Conservation (phyloP, 1,140 invertebrate genomes). For the Aphis craccivora region DNA sequence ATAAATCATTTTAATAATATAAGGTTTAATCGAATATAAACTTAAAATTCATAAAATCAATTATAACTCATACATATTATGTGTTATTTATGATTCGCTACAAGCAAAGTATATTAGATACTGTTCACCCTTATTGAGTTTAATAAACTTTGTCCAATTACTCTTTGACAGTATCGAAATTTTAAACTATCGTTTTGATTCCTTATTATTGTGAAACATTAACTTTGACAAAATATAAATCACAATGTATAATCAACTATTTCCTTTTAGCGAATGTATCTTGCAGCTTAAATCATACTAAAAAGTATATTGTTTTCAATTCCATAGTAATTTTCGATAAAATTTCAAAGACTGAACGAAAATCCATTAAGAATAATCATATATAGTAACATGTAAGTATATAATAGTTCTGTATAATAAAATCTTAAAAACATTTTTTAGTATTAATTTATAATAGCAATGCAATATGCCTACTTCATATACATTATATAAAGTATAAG, state of each 20-base stretch:
- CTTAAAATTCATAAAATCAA: background rate
- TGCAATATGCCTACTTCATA: background rate
- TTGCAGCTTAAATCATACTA: too few relatives aligned
- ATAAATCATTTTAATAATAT: background rate
- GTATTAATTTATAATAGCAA: background rate
- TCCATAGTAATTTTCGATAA: too few relatives aligned
- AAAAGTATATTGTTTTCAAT: too few relatives aligned
- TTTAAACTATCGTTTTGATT: background rate
- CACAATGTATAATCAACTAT: background rate
- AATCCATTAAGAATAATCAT: too few relatives aligned
- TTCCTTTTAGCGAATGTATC: too few relatives aligned
- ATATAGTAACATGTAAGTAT: too few relatives aligned
- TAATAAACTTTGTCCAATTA: background rate
- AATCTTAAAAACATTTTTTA: background rate
- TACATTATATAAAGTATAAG: background rate
- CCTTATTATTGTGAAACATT: background rate
- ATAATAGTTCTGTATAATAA: too few relatives aligned
- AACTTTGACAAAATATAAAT: background rate
- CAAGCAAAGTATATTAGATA: background rate
- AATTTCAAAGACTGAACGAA: too few relatives aligned
- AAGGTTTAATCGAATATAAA: background rate
- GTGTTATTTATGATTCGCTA: too few relatives aligned
- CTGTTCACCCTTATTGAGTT: background rate
- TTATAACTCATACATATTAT: too few relatives aligned
- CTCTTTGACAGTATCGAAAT: too few relatives aligned